These are phyloP conservation scores for Lymantria monacha DNA, from an alignment of 2,888 invertebrate species.

Conservation along the genomic window DNA sequence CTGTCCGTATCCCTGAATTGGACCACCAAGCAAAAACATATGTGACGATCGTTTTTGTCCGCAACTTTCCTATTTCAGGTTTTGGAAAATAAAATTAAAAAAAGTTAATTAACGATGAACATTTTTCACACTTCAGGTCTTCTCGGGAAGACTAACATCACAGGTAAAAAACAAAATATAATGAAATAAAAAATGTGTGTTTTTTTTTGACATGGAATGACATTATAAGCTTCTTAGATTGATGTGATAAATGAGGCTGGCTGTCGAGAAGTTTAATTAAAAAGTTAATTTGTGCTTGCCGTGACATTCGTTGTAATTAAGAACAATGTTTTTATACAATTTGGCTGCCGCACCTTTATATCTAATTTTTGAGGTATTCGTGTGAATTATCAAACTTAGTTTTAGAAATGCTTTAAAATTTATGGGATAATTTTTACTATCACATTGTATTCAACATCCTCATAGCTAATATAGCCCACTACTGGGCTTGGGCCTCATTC, in stretches of 20 bases:
- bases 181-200: conserved; percentile 59
- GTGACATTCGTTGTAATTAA: conserved; percentile 6
- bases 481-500: no score
- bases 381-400: no score
- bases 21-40: conserved; percentile 37
- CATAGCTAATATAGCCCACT: no score
- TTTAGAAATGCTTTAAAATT: no score
- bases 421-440: no score
- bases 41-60: conserved; percentile 71
- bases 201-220: conserved; percentile 66
- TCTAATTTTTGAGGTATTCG: background rate
- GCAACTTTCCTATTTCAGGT: conserved; percentile 80
- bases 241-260: conserved; percentile 47
- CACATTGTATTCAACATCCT: no score
- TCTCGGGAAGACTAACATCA: conserved; percentile 83
- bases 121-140: conserved; percentile 83
- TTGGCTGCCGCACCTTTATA: background rate
- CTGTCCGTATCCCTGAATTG: conserved; percentile 59
- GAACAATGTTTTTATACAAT: conserved; percentile 1
- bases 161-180: conserved; percentile 73
- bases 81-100: conserved; percentile 64
- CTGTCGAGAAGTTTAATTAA: conserved; percentile 11
- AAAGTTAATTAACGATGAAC: conserved; percentile 77
- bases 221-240: conserved; percentile 42
- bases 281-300: conserved; percentile 12